A percentile compares a stretch with the other conserved stretches of the same genome.
phyloP scores from a whole-genome alignment of 2,888 invertebrate species.

The Amphipyra tragopoginis region DNA sequence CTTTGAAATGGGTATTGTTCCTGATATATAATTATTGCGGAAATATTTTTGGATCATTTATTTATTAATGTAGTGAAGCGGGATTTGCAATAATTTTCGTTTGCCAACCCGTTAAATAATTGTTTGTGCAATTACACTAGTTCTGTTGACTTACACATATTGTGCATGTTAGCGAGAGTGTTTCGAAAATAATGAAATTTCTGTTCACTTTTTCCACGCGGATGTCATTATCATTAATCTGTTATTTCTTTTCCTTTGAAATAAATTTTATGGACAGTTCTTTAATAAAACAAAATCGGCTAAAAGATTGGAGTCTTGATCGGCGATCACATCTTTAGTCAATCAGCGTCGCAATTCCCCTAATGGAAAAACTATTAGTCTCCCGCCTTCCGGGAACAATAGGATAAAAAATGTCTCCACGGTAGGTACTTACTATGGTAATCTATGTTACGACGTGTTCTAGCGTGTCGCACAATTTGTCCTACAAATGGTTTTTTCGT shows the following conservation, averaged over 20 bases:
- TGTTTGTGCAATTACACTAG: too few relatives aligned
- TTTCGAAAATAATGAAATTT: too few relatives aligned
- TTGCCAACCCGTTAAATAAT: too few relatives aligned
- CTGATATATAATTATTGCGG: background rate
- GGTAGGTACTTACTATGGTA: conserved; percentile 61
- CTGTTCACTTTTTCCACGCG: too few relatives aligned
- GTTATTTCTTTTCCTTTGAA: too few relatives aligned
- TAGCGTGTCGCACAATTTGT: conserved; percentile 69
- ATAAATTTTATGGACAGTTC: conserved; percentile 15
- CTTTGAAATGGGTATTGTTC: background rate
- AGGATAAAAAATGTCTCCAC: conserved; percentile 59
- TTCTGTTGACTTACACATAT: too few relatives aligned
- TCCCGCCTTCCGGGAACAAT: conserved; percentile 65
- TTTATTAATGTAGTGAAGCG: too few relatives aligned
- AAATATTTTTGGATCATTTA: too few relatives aligned
- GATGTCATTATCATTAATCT: too few relatives aligned
- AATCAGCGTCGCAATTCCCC: conserved; percentile 66
- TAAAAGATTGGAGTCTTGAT: conserved; percentile 41
- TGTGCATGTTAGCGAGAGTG: too few relatives aligned
- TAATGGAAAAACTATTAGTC: conserved; percentile 78
- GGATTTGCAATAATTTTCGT: too few relatives aligned
- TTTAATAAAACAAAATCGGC: conserved; percentile 42
- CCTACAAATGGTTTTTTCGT: conserved; percentile 64
- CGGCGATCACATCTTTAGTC: conserved; percentile 59
- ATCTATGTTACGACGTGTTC: conserved; percentile 70